These are phyloP conservation scores for Biston betularia DNA, from an alignment of 2,888 invertebrate genomes.

Conservation along the genomic window DNA sequence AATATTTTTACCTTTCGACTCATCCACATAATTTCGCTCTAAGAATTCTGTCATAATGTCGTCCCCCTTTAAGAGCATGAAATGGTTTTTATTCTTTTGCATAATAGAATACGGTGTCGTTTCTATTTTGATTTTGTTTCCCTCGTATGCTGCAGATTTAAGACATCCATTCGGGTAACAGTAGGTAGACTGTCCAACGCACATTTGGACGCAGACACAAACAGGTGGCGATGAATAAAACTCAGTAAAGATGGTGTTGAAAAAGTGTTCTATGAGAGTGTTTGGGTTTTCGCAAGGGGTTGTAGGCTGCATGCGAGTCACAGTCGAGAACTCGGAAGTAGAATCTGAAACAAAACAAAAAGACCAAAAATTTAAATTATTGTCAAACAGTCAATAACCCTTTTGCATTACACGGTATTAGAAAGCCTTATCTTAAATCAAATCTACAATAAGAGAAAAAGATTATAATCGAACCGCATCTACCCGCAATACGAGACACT, in stretches of 20 bases:
- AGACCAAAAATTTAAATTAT: not conserved
- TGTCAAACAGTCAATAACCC: too few relatives aligned
- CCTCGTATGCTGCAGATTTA: conserved; percentile 46
- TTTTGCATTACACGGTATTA: too few relatives aligned
- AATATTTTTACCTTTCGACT: conserved; percentile 38
- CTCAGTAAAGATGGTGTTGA: conserved; percentile 72
- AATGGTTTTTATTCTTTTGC: conserved; percentile 48
- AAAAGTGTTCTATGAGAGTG: conserved; percentile 68
- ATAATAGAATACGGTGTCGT: conserved; percentile 38
- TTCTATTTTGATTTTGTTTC: conserved; percentile 45
- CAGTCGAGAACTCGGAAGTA: conserved; percentile 48
- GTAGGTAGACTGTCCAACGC: conserved; percentile 67
- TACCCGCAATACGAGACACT: too few relatives aligned
- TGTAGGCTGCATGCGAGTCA: conserved; percentile 34
- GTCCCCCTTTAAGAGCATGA: conserved; percentile 59
- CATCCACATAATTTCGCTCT: conserved; percentile 48
- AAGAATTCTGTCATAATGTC: conserved; percentile 57
- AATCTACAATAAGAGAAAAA: too few relatives aligned
- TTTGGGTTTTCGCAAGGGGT: conserved; percentile 54
- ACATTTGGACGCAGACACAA: conserved; percentile 77
- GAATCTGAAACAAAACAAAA: conserved; percentile 52
- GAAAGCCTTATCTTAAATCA: too few relatives aligned
- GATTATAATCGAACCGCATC: too few relatives aligned
- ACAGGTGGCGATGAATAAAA: conserved; percentile 67
- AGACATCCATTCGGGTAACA: conserved; percentile 77